These are phyloP conservation scores for Thunnus maccoyii DNA, from an alignment of 2,113 vertebrate genomes.

Conservation along the genomic window DNA sequence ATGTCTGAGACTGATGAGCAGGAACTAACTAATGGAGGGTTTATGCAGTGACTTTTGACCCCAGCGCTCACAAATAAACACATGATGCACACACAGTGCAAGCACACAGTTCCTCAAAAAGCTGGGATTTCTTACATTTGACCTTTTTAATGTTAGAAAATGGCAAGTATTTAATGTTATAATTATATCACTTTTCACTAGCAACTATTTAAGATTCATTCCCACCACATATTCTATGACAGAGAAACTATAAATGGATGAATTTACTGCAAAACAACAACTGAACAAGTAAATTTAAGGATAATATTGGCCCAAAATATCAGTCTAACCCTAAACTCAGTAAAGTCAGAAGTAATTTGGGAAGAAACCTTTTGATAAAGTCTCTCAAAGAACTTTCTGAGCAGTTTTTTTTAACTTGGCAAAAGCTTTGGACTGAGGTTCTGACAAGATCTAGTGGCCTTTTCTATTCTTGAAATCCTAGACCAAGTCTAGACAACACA, in stretches of 20 bases:
- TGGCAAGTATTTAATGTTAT: neutral
- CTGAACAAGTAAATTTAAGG: too few species aligned
- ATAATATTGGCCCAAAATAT: conserved; percentile 22
- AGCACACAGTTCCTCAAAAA: neutral
- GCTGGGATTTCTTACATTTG: neutral
- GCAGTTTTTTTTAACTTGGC: conserved; percentile 53
- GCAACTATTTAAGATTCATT: neutral
- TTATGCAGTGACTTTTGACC: conserved; percentile 75
- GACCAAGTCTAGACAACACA: conserved; percentile 55
- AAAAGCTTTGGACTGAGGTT: conserved; percentile 34
- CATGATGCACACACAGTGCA: neutral
- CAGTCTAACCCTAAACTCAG: conserved; percentile 1
- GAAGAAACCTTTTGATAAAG: conserved; percentile 51
- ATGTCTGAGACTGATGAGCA: conserved; percentile 54
- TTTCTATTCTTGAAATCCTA: conserved; percentile 69
- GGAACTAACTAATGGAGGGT: conserved; percentile 73
- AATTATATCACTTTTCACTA: neutral
- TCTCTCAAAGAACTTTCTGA: conserved; percentile 44
- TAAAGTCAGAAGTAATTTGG: conserved; percentile 37
- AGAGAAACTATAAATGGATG: neutral
- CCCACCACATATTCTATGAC: neutral
- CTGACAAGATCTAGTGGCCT: conserved; percentile 68
- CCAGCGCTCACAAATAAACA: conserved; percentile 11
- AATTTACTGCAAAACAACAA: neutral
- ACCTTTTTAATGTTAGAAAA: neutral